Evolutionary conservation across 2,888 invertebrate species (phyloP), one percentile per base, ranked within the genome.

Genomic region (Cepaea hortensis): DNA sequence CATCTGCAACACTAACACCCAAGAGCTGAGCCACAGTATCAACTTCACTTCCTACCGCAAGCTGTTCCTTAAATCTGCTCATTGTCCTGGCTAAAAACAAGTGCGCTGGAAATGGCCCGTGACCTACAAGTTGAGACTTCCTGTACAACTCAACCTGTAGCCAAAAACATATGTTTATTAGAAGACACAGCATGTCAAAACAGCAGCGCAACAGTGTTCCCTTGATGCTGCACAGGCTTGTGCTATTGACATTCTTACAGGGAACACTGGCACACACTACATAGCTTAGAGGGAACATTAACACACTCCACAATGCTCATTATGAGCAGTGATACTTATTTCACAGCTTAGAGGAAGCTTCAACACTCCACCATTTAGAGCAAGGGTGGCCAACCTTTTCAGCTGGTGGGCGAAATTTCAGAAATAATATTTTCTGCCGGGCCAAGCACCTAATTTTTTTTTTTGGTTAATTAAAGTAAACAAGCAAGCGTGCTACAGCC

Each of bases 91-190:
- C 48, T 50, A 83, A 65, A 65, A 83, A 86, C 15, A 86, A 70
- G 13, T 76, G 46, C 3, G 82, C 82, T 48, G 82, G 86, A 23
- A 86, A 86, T 3, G 82, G 77, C 3, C 23, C n/a, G 15, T n/a
- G 20, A 4, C 18, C 50, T 7, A 15, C 15, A 13, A 20, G 13
- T 18, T 20, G 72, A 55, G 35, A 77, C 9, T 73, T 82, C 70
- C 55, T 48, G 68, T 86, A 86, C 55, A 83, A 18, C 13, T 77
- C 48, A 35, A 86, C 46, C 86, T 86, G 82, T 35, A 15, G 13
- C 18, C 4, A 79, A 11, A 76, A 62, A 18, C 55, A 55, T 55
- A 55, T 55, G 6, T 55, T 55, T 55, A 55, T 55, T 6, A 55
- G 55, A 55, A 55, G 6, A 55, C 55, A 55, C 55, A 55, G 55